Evolutionary conservation across 2,797 vertebrate species (phyloP).

Genomic region (Fistularia commersonii): DNA sequence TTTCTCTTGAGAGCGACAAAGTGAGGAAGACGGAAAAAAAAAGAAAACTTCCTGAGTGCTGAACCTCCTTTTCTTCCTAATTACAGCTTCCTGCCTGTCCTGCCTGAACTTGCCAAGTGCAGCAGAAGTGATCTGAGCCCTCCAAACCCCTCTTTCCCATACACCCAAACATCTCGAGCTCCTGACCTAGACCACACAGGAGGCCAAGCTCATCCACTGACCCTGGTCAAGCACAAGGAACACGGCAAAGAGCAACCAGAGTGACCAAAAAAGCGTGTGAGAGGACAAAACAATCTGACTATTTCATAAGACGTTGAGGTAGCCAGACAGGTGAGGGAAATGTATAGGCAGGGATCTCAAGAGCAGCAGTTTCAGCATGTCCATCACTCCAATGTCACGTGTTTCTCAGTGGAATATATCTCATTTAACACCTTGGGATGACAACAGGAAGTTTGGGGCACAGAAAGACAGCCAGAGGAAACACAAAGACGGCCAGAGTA

Average conservation of each 20-base stretch:
- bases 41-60: conserved; percentile 9
- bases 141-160: conserved; percentile 3
- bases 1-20: conserved; percentile 27
- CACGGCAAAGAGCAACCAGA: conserved; percentile 35
- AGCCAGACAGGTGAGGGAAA: conserved; percentile 3
- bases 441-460: neutral
- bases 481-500: conserved; percentile 18
- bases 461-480: conserved; percentile 2
- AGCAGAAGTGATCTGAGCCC: conserved; percentile 24
- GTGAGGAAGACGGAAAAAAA: conserved; percentile 4
- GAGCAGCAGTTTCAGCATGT: conserved; percentile 28
- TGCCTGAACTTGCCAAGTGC: conserved; percentile 29
- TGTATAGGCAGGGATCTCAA: conserved; percentile 9
- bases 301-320: conserved; percentile 3
- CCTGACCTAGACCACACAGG: conserved; percentile 30
- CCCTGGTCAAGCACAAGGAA: conserved; percentile 36
- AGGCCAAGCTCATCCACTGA: conserved; percentile 51
- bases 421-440: conserved; percentile 45
- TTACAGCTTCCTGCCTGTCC: conserved; percentile 57
- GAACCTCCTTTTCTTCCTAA: conserved; percentile 48
- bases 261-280: conserved; percentile 30
- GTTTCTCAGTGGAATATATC: conserved; percentile 30
- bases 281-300: conserved; percentile 15
- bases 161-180: conserved; percentile 17
- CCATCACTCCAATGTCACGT: conserved; percentile 16